Conservation (phyloP, 2,797 vertebrate genomes). For the Numenius phaeopus region DNA sequence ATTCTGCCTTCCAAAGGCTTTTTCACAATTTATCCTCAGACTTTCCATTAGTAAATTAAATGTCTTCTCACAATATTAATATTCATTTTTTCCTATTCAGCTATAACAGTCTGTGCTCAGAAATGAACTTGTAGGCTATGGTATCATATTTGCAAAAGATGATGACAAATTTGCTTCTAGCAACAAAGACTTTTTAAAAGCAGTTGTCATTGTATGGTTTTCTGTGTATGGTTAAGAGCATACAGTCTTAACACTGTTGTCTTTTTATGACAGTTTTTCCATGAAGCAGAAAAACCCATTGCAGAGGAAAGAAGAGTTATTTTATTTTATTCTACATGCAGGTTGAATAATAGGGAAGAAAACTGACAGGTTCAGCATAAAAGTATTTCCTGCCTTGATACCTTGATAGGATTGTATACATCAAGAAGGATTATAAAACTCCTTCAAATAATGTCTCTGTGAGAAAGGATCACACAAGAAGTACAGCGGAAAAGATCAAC, state of each 20-base stretch:
- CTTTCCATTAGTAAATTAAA: constrained; percentile 26
- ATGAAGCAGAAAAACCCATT: not conserved
- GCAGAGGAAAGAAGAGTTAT: not conserved
- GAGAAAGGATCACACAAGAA: not conserved
- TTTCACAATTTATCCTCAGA: not conserved
- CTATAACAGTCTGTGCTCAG: not conserved
- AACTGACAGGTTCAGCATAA: not conserved
- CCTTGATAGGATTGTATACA: constrained; percentile 2
- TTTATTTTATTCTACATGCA: not conserved
- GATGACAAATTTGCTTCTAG: not conserved
- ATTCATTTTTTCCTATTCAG: not conserved
- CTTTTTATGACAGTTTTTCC: not conserved
- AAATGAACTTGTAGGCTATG: not conserved
- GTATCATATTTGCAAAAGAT: not conserved
- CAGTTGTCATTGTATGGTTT: not conserved
- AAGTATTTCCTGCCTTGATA: constrained; percentile 33
- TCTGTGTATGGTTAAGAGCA: not conserved
- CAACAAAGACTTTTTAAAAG: not conserved
- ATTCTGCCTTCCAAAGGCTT: constrained; percentile 10
- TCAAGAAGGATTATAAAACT: constrained; percentile 39
- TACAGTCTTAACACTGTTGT: not conserved
- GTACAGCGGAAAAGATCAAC: not conserved
- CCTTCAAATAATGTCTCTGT: constrained; percentile 17
- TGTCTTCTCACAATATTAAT: not conserved
- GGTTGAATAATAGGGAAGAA: not conserved